Percentiles rank a stretch among this genome's conserved stretches.
phyloP scores from a whole-genome alignment of 1,140 invertebrate genomes.

The Drosophila albomicans region DNA sequence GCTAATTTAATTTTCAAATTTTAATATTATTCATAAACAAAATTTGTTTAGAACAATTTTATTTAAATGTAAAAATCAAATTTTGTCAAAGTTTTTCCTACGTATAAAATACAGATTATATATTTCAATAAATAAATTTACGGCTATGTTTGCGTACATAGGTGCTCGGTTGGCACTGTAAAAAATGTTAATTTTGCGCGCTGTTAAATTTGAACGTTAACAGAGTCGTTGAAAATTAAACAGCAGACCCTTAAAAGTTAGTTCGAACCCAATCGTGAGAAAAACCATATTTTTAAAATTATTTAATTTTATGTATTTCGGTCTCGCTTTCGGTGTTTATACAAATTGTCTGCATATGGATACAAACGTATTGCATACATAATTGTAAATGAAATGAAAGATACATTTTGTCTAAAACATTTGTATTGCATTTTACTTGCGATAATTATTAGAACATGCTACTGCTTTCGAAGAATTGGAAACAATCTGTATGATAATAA shows the following conservation, averaged over 20 bases:
- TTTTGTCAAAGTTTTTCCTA: too few species aligned
- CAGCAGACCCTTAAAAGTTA: not conserved
- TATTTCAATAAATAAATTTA: too few species aligned
- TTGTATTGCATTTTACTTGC: constrained; percentile 36
- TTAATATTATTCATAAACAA: too few species aligned
- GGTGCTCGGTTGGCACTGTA: too few species aligned
- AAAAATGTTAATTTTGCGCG: too few species aligned
- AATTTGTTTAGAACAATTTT: not conserved
- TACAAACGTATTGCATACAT: constrained; percentile 41
- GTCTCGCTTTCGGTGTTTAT: constrained; percentile 49
- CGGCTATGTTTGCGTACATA: too few species aligned
- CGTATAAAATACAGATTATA: too few species aligned
- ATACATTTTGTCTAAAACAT: constrained; percentile 33
- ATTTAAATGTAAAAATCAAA: too few species aligned
- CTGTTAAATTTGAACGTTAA: too few species aligned
- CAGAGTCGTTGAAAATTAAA: not conserved
- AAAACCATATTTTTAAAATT: constrained; percentile 42
- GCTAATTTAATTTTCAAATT: too few species aligned
- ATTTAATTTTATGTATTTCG: constrained; percentile 55
- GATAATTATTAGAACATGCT: constrained; percentile 33
- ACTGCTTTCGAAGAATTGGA: constrained; percentile 48
- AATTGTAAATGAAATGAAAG: constrained; percentile 39
- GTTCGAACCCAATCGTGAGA: not conserved
- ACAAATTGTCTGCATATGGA: constrained; percentile 44
- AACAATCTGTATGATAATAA: constrained; percentile 39